These are phyloP conservation scores for Psittacula cyanocephala DNA, from an alignment of 2,113 vertebrate species.

Conservation along the genomic window DNA sequence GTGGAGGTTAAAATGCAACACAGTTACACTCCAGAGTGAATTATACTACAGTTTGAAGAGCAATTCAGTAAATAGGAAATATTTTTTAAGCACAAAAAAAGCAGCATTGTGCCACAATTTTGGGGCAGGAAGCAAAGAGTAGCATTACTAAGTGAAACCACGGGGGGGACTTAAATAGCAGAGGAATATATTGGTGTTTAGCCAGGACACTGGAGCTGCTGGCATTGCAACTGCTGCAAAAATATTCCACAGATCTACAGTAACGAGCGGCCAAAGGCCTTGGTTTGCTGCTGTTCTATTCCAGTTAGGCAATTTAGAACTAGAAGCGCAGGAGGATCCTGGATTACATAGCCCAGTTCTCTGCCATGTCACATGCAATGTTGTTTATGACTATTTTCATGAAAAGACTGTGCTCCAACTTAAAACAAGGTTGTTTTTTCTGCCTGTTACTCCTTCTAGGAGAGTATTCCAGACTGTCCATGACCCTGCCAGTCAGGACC, in stretches of 20 bases:
- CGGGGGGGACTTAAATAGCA: slow-evolving; percentile 51
- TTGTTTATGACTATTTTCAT: not conserved
- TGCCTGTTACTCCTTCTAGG: not conserved
- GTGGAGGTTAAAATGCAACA: slow-evolving; percentile 46
- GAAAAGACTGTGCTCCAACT: not conserved
- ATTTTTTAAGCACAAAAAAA: slow-evolving; percentile 32
- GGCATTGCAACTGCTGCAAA: not conserved
- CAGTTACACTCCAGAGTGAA: slow-evolving; percentile 30
- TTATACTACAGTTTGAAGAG: slow-evolving; percentile 30
- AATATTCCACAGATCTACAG: slow-evolving; percentile 28
- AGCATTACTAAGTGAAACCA: slow-evolving; percentile 47
- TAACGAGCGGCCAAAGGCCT: slow-evolving; percentile 26
- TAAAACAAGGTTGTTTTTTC: not conserved
- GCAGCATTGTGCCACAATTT: not conserved
- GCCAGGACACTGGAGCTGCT: slow-evolving; percentile 62
- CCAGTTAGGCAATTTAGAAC: not conserved
- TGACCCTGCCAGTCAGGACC: not conserved
- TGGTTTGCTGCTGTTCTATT: slow-evolving; percentile 33
- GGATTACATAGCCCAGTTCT: not conserved
- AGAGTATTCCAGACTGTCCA: not conserved
- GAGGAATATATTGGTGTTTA: slow-evolving; percentile 42
- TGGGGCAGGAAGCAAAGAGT: slow-evolving; percentile 20
- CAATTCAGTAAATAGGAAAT: slow-evolving; percentile 43
- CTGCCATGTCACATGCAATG: not conserved
- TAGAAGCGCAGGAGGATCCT: not conserved